phyloP scores from a whole-genome alignment of 92 coral and sea anemone genomes.

The Palythoa grandiflora region DNA sequence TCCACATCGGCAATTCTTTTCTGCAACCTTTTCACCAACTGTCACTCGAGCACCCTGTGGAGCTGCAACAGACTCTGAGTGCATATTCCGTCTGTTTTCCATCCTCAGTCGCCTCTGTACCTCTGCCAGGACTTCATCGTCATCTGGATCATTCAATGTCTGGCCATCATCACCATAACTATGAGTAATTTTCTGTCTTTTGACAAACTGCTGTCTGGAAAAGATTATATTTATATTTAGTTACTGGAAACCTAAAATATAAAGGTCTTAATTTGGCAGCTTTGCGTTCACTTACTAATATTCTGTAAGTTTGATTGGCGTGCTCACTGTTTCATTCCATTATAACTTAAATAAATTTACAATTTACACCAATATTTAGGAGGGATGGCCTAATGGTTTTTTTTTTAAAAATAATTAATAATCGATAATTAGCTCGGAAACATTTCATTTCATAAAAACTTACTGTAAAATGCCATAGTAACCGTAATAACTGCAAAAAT shows the following conservation, averaged over 20 bases:
- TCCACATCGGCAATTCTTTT: not conserved
- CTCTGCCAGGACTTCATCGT: not conserved
- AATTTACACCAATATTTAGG: not conserved
- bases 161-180: not conserved
- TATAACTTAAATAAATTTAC: conserved; percentile 1
- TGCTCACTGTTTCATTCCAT: not conserved
- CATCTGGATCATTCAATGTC: conserved; percentile 9
- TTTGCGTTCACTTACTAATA: not conserved
- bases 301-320: not conserved
- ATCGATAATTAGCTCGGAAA: not conserved
- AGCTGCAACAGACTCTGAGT: not conserved
- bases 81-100: not conserved
- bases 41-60: conserved; percentile 1
- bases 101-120: conserved; percentile 2
- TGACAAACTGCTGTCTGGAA: conserved; percentile 9
- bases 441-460: not conserved
- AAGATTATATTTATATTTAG: not conserved
- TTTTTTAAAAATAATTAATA: no score
- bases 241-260: not conserved
- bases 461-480: conserved; percentile 1
- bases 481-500: not conserved
- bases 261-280: conserved; percentile 7
- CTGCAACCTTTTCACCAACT: not conserved
- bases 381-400: not conserved
- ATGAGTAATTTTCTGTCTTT: not conserved